phyloP scores from a whole-genome alignment of 1,140 invertebrate species.

The Sycobia sp. region DNA sequence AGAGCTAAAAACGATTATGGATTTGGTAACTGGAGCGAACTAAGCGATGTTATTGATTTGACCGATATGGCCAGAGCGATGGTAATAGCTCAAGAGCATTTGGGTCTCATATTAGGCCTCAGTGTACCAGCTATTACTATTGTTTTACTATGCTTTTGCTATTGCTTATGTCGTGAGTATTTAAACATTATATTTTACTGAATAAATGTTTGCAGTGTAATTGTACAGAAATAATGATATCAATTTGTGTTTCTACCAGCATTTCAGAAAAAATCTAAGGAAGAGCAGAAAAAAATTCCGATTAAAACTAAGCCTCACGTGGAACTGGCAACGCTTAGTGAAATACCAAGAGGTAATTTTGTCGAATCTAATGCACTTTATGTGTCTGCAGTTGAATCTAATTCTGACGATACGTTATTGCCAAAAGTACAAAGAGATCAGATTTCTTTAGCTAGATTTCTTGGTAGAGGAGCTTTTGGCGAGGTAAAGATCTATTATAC shows the following conservation, averaged over 20 bases:
- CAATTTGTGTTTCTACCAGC: constrained; percentile 30
- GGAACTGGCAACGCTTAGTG: constrained; percentile 85
- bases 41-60: constrained; percentile 66
- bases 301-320: constrained; percentile 72
- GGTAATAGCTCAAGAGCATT: constrained; percentile 65
- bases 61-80: constrained; percentile 63
- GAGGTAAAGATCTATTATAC: constrained; percentile 68
- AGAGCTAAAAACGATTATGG: constrained; percentile 80
- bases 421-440: constrained; percentile 82
- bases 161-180: constrained; percentile 55
- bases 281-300: constrained; percentile 66
- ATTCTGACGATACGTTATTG: constrained; percentile 65
- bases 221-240: neutral
- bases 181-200: neutral
- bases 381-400: constrained; percentile 70
- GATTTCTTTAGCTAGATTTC: constrained; percentile 83
- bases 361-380: constrained; percentile 85
- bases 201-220: no score
- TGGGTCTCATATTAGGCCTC: constrained; percentile 66
- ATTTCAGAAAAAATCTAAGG: constrained; percentile 61
- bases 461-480: constrained; percentile 96
- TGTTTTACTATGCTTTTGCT: constrained; percentile 53
- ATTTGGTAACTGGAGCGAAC: constrained; percentile 71
- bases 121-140: constrained; percentile 62
- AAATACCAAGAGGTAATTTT: constrained; percentile 76